Evolutionary conservation across 2,888 invertebrate species (phyloP), one percentile per base, ranked within the genome.

Genomic region (Platycheirus albimanus): DNA sequence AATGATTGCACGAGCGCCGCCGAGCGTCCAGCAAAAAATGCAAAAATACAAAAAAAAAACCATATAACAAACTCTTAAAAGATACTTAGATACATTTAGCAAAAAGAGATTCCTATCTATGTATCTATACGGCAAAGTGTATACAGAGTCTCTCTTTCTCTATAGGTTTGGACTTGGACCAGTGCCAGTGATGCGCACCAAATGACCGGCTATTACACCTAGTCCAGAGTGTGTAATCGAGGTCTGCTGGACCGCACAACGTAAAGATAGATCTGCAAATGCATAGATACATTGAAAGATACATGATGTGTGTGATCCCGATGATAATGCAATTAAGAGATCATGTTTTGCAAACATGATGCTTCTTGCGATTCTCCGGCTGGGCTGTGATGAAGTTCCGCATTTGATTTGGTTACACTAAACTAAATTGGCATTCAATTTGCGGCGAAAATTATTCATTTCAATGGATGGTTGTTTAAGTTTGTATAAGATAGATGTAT

Each of bases 301-400:
- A 45, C 61, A 61, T 45, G 61, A 45, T 61, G 30, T 61, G 61
- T 74, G 75, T 70, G 76, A 75, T 76, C 80, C 64, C 75, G 69
- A 76, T 76, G 80, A 80, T 70, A 76, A 51, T 80, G 80, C 80
- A 80, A 80, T 80, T 80, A 80, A 80, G 80, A 76, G 75, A 80
- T 80, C 80, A 80, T 80, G 70, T 76, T 76, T 76, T 76, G 70
- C 47, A 70, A 70, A 76, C 64, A 76, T 38, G 41, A 41, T 20
- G 47, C 20, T 17, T 58, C 20, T 30, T 33, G 36, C 38, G 43
- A 54, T 51, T 47, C 58, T n/a, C n/a, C n/a, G n/a, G n/a, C 36
- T n/a, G 51, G 30, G 17, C 20, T 64, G 7, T 63, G 70, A 7
- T 36, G 49, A 56, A 77, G 78, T 74, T 79, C 69, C 63, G 74